Evolutionary conservation across 2,797 vertebrate species (phyloP), one percentile per base, ranked within the genome.

Genomic region (Botia kubotai): DNA sequence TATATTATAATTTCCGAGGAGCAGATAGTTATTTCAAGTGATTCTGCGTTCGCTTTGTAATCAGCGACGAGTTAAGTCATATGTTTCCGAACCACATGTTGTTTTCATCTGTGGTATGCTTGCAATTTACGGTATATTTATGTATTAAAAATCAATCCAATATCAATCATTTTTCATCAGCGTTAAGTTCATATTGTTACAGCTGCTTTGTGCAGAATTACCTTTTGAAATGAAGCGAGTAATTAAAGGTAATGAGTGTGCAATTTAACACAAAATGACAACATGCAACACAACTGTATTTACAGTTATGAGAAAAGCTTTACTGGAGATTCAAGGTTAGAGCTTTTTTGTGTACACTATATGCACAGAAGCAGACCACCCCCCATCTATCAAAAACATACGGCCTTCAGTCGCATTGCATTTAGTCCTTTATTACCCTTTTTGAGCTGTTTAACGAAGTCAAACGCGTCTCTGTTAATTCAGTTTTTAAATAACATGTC

Each of bases 1-100:
- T 72, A 63, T 53, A 80, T 80, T 72, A 80, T 7, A n/a, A 67
- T 80, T 74, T 80, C 71, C 0, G 4, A 80, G 70, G 17, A 74
- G 14, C 52, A 74, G 71, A 80, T 80, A 74, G 79, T 72, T 65
- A 71, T 72, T 57, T 66, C 10, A 66, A 72, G 48, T 43, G 19
- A 66, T 65, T 68, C 33, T 19, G 29, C 50, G 66, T 66, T 39
- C 72, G 48, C 58, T 39, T 55, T 53, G n/a, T 72, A 63, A 71
- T 72, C 58, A 72, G 19, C 43, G 63, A 50, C 16, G n/a, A 69
- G 12, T 26, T 14, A 39, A 23, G 39, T 66, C 17, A 39, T 33
- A 33, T 66, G 17, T 36, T 39, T 10, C 10, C 16, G 17, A 1
- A 16, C 7, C 10, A 66, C 33, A 11, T 66, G 29, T 66, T 11